Base-by-base conservation (phyloP, 2,797 vertebrate species). In the Passerculus sandwichensis region DNA sequence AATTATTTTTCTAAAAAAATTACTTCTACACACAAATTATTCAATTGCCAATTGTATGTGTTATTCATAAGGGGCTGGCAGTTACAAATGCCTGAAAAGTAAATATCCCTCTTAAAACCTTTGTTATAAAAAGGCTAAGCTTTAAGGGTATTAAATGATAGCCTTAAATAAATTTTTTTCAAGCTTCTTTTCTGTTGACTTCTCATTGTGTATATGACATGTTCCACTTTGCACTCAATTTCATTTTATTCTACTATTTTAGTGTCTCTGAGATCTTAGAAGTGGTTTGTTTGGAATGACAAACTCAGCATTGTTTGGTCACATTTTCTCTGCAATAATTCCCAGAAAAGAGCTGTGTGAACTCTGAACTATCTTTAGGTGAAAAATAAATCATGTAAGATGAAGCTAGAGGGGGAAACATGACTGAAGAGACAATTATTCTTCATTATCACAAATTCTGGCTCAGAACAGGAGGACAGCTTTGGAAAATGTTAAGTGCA, bases 101-200 rank as follows among this genome's bases (percentile, higher is more conserved):
- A 81, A 97, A 94, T 80, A 92, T 97, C 88, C 93, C 95, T 97
- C 69, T 97, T 94, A 77, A 96, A 97, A 96, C 93, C 66, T 97
- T 98, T 97, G 92, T 97, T 97, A 97, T 97, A 96, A 97, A 97
- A 97, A 97, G 96, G 94, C 93, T 97, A 97, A 96, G 94, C 95
- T 97, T 97, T 97, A 96, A 96, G 96, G 96, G 96, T 97, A 97
- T 96, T 87, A 96, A 97, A 96, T 93, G 80, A 97, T 97, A 98
- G 97, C 97, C 97, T 98, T 97, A 98, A 99, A 98, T 98, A 98
- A 98, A 98, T 91, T 93, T 91, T 97, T 97, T 97, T 98, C 96
- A 98, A 97, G 95, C 97, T 97, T 98, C 96, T 96, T 96, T 95
- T 83, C 57, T 76, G 70, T 87, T 76, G 90, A 86, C 53, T 94